Evolutionary conservation across 2,113 vertebrate species (phyloP).

Genomic region (Brienomyrus longianalis): DNA sequence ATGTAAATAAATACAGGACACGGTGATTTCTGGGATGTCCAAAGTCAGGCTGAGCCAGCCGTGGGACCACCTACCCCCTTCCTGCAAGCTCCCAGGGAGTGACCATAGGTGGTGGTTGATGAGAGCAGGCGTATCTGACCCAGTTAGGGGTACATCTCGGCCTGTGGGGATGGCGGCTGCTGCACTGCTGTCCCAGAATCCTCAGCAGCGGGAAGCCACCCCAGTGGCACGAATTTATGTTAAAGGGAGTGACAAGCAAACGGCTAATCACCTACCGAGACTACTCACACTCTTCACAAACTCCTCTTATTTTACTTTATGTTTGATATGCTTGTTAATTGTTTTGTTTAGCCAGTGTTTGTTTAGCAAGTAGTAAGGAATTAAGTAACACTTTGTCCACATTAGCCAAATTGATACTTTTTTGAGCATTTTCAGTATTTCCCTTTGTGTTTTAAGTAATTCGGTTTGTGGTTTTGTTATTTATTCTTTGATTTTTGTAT

Average conservation of each 20-base stretch:
- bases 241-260: background rate
- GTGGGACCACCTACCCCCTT: background rate
- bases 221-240: background rate
- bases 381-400: background rate
- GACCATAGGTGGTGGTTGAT: background rate
- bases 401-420: background rate
- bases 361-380: background rate
- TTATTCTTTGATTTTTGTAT: background rate
- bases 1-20: background rate
- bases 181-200: background rate
- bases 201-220: background rate
- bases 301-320: background rate
- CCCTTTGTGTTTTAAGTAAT: background rate
- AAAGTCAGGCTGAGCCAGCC: background rate
- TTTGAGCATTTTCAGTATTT: background rate
- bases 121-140: background rate
- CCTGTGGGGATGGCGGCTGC: too few relatives aligned
- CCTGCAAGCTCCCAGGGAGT: background rate
- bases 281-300: background rate
- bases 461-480: background rate
- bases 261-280: background rate
- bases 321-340: background rate
- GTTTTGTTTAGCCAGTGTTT: background rate
- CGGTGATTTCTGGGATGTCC: too few relatives aligned
- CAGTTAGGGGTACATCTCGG: background rate